Base-by-base conservation (phyloP, 2,797 vertebrate genomes). In the Alca torda region DNA sequence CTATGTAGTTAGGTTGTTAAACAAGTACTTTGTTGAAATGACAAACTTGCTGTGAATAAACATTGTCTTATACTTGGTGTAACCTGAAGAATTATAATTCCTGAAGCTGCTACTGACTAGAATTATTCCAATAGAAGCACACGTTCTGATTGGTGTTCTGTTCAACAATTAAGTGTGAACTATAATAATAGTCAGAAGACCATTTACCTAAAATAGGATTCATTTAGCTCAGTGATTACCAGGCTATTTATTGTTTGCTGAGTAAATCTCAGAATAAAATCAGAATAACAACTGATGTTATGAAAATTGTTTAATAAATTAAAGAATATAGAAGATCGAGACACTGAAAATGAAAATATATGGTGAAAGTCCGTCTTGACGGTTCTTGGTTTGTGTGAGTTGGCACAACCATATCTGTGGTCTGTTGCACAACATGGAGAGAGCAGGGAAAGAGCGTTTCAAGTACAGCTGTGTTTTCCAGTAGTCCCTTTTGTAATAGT, bases 151-250 rank as follows among this genome's bases (percentile, higher is more conserved):
- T 98, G 84, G 88, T 94, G 77, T 97, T 92, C 87, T 94, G 78
- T 90, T 97, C 93, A 65, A 39, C 90, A 83, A 74, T 96, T 97
- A 96, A 96, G 78, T 86, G 81, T 83, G 84, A 94, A 72, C 60
- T 96, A 46, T 89, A 97, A 83, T 90, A 96, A 95, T 84, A 96
- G 90, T 95, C 91, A 94, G 96, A 96, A 97, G 90, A 96, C 85
- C 84, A 96, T 95, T 97, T 97, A 83, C 70, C 79, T 96, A 92
- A 97, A 97, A 95, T 77, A 92, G 60, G 86, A 93, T 97, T 97
- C 56, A 94, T 97, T 96, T 95, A 96, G 74, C 75, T 93, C 92
- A 91, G 57, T 94, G 91, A 93, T 92, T 96, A 95, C 89, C 87
- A 93, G 85, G 51, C 73, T 93, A 54, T 96, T 97, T 96, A 61